phyloP scores from a whole-genome alignment of 2,888 invertebrate species.

The Clitarchus hookeri region DNA sequence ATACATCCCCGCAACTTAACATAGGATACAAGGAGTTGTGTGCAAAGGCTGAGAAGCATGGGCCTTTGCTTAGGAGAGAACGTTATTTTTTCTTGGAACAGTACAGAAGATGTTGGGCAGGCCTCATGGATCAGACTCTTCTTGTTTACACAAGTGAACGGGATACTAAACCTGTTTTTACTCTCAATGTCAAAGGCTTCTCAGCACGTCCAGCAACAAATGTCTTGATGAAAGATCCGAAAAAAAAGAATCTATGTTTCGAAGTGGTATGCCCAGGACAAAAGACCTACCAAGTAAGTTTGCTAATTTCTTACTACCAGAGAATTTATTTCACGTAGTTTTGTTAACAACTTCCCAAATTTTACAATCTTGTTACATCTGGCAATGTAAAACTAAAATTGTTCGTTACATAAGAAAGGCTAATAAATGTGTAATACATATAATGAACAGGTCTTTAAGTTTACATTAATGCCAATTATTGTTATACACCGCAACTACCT shows the following conservation, averaged over 20 bases:
- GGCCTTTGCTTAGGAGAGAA: constrained; percentile 46
- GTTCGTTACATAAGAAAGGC: too few relatives aligned
- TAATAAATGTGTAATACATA: too few relatives aligned
- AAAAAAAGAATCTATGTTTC: constrained; percentile 47
- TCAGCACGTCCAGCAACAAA: constrained; percentile 45
- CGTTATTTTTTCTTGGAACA: constrained; percentile 48
- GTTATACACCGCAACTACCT: too few relatives aligned
- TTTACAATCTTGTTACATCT: too few relatives aligned
- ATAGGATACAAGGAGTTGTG: constrained; percentile 27
- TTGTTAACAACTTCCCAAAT: too few relatives aligned
- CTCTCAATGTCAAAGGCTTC: constrained; percentile 47
- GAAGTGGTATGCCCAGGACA: constrained; percentile 50
- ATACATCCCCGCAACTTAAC: background rate
- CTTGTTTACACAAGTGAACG: constrained; percentile 47
- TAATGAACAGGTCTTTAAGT: too few relatives aligned
- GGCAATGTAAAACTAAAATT: too few relatives aligned
- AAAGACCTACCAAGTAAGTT: constrained; percentile 49
- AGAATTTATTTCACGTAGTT: too few relatives aligned
- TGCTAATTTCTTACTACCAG: background rate
- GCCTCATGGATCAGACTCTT: constrained; percentile 45
- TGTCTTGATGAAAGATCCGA: constrained; percentile 35
- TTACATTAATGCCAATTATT: too few relatives aligned
- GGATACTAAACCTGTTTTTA: constrained; percentile 45
- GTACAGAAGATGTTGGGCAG: constrained; percentile 47
- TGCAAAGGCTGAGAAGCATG: constrained; percentile 45